phyloP scores from a whole-genome alignment of 2,888 invertebrate species.

The Melieria crassipennis region DNA sequence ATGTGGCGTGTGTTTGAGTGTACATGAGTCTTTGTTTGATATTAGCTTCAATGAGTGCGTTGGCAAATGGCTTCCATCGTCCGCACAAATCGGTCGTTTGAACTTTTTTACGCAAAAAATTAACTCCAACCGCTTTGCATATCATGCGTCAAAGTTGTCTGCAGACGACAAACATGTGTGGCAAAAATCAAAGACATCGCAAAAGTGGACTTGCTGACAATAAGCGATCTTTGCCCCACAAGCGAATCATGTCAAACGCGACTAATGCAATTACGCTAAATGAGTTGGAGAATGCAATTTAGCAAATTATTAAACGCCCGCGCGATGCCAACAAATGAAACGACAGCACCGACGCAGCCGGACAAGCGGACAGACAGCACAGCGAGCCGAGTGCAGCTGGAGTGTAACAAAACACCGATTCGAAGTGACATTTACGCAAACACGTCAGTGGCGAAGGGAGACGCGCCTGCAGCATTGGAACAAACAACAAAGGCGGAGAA shows the following conservation, averaged over 20 bases:
- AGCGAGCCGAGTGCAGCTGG: too few relatives aligned
- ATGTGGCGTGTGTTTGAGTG: too few relatives aligned
- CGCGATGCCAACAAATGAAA: conserved; percentile 29
- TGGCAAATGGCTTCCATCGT: too few relatives aligned
- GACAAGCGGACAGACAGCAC: too few relatives aligned
- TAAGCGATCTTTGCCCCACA: conserved; percentile 39
- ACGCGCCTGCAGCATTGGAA: too few relatives aligned
- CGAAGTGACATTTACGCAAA: too few relatives aligned
- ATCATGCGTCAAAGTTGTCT: not conserved
- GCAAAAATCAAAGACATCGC: not conserved
- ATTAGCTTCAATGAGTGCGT: too few relatives aligned
- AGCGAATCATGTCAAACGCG: conserved; percentile 52
- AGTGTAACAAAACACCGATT: too few relatives aligned
- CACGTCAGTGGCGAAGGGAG: too few relatives aligned
- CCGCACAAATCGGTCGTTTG: not conserved
- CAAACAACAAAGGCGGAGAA: too few relatives aligned
- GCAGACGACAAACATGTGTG: not conserved
- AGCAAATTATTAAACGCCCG: conserved; percentile 49
- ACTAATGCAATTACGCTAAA: conserved; percentile 59
- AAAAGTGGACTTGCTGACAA: conserved; percentile 11
- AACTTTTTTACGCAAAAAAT: conserved; percentile 12
- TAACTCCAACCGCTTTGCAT: not conserved
- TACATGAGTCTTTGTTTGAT: too few relatives aligned
- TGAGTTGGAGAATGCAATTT: conserved; percentile 55
- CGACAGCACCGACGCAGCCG: conserved; percentile 14